These are phyloP conservation scores for Mormyrops attenuatus DNA, from an alignment of 2,797 vertebrate genomes.

Conservation along the genomic window DNA sequence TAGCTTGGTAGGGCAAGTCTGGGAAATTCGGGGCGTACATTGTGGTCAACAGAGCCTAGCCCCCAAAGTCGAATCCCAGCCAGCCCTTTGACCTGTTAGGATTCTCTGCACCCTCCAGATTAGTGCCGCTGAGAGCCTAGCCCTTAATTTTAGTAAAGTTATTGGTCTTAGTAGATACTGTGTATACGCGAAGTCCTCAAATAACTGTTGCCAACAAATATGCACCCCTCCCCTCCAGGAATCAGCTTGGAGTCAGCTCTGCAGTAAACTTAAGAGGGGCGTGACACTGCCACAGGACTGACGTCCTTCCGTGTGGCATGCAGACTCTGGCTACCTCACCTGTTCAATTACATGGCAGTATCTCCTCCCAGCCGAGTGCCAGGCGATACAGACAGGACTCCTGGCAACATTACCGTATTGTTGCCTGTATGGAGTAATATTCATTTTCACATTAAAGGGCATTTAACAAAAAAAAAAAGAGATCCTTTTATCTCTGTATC, in stretches of 20 bases:
- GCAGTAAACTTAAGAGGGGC: background rate
- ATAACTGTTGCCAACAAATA: background rate
- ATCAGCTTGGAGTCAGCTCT: background rate
- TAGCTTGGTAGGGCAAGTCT: background rate
- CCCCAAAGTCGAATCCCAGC: background rate
- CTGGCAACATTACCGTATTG: background rate
- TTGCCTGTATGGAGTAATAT: background rate
- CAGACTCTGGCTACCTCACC: background rate
- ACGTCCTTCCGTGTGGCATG: background rate
- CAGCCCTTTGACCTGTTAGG: background rate
- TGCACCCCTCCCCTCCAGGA: background rate
- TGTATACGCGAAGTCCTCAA: background rate
- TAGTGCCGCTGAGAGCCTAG: background rate
- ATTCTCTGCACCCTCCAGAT: background rate
- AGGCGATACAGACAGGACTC: background rate
- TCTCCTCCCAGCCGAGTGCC: background rate
- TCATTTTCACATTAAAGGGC: conserved; percentile 4
- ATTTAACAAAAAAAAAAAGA: background rate
- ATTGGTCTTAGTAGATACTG: conserved; percentile 2
- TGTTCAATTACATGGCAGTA: background rate
- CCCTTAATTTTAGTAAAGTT: background rate
- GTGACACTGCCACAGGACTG: background rate
- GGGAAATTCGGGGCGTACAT: background rate
- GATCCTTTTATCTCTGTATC: background rate
- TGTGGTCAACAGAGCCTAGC: background rate